These are phyloP conservation scores for Anadara kagoshimensis DNA, from an alignment of 1,140 invertebrate species.

Conservation along the genomic window DNA sequence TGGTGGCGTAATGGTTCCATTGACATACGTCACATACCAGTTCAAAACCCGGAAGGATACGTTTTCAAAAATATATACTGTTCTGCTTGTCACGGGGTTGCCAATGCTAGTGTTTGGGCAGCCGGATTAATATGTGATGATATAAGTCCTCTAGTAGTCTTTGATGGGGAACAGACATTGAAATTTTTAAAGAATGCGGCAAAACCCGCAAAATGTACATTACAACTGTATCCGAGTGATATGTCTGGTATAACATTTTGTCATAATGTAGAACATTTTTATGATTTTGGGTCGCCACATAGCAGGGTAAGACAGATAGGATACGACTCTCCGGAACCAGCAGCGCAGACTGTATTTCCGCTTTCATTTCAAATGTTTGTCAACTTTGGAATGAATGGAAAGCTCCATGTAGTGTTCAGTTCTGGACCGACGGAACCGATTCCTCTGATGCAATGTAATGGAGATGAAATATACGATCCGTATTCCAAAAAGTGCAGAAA, in stretches of 20 bases:
- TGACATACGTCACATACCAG: slow-evolving; percentile 56
- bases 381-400: slow-evolving; percentile 71
- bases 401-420: slow-evolving; percentile 76
- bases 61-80: slow-evolving; percentile 79
- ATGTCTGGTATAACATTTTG: too few species aligned
- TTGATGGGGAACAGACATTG: too few species aligned
- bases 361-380: slow-evolving; percentile 74
- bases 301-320: neutral
- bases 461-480: slow-evolving; percentile 72
- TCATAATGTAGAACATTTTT: slow-evolving; percentile 52
- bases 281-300: slow-evolving; percentile 57
- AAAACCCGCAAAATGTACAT: too few species aligned
- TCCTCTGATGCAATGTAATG: slow-evolving; percentile 26
- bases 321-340: neutral
- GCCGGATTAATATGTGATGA: too few species aligned
- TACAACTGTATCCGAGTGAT: too few species aligned
- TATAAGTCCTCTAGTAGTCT: too few species aligned
- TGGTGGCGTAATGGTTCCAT: slow-evolving; percentile 23
- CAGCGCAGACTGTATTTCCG: neutral
- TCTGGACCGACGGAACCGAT: slow-evolving; percentile 48
- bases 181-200: too few species aligned
- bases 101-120: slow-evolving; percentile 60
- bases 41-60: slow-evolving; percentile 72
- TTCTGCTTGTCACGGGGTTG: slow-evolving; percentile 76
- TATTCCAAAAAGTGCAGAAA: slow-evolving; percentile 39